phyloP scores from a whole-genome alignment of 2,888 invertebrate species.

The Litoditis marina region DNA sequence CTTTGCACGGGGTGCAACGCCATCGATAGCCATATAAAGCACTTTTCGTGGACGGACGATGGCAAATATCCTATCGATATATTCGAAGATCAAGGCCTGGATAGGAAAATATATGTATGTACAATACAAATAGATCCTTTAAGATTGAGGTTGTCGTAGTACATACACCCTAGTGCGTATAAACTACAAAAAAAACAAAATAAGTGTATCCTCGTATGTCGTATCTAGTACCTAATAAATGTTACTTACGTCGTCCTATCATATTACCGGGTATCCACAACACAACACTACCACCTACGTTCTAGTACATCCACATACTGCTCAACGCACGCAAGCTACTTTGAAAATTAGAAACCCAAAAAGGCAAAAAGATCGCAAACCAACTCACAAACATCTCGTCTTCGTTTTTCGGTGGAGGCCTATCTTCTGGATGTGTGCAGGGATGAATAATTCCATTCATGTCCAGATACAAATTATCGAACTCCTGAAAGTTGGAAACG shows the following conservation, averaged over 20 bases:
- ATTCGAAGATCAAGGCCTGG: conserved; percentile 86
- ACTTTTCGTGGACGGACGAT: conserved; percentile 69
- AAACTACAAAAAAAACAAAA: neutral
- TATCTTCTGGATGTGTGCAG: conserved; percentile 97
- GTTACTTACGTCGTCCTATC: too few relatives aligned
- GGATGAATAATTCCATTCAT: conserved; percentile 99
- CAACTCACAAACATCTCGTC: conserved; percentile 90
- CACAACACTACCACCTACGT: too few relatives aligned
- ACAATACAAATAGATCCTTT: neutral
- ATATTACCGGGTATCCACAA: too few relatives aligned
- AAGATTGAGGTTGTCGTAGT: too few relatives aligned
- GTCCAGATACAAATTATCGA: conserved; percentile 95
- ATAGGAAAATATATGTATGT: conserved; percentile 11
- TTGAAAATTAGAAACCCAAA: too few relatives aligned
- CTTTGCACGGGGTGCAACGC: conserved; percentile 86
- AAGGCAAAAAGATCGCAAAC: neutral
- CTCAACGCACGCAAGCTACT: too few relatives aligned
- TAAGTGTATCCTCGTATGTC: too few relatives aligned
- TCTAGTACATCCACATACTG: too few relatives aligned
- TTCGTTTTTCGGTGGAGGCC: conserved; percentile 91
- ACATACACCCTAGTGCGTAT: too few relatives aligned
- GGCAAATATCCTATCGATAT: conserved; percentile 88
- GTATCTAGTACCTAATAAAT: too few relatives aligned
- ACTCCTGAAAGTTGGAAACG: conserved; percentile 75
- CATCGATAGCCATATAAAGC: conserved; percentile 98